Evolutionary conservation across 2,888 invertebrate genomes (phyloP).

Genomic region (Eurois occulta): DNA sequence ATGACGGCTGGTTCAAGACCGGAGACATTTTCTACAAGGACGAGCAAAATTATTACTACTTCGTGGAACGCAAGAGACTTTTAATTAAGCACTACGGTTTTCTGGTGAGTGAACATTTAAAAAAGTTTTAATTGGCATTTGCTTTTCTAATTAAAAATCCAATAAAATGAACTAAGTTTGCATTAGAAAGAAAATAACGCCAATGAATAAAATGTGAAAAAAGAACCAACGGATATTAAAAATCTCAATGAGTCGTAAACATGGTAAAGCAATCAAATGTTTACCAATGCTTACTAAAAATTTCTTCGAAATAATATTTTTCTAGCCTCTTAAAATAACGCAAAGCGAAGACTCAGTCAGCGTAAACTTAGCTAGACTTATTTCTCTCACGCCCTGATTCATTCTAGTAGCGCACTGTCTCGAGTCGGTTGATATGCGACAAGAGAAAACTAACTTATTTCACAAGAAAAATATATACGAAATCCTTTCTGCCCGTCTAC

Average conservation of each 20-base stretch:
- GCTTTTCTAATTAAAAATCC: slow-evolving; percentile 19
- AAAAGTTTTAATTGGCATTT: slow-evolving; percentile 28
- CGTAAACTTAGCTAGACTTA: slow-evolving; percentile 76
- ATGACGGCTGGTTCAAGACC: slow-evolving; percentile 78
- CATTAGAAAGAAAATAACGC: slow-evolving; percentile 15
- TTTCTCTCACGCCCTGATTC: slow-evolving; percentile 78
- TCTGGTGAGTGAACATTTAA: slow-evolving; percentile 66
- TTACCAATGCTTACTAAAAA: slow-evolving; percentile 15
- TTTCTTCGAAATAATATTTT: slow-evolving; percentile 33
- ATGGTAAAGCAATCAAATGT: slow-evolving; percentile 12
- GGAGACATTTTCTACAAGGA: slow-evolving; percentile 77
- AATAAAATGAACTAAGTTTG: background rate
- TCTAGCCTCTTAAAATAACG: slow-evolving; percentile 41
- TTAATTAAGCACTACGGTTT: slow-evolving; percentile 76
- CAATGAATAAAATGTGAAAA: slow-evolving; percentile 10
- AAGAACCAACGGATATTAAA: slow-evolving; percentile 3
- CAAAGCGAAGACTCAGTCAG: slow-evolving; percentile 68
- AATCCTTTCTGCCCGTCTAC: slow-evolving; percentile 32
- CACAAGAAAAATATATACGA: slow-evolving; percentile 49
- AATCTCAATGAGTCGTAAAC: slow-evolving; percentile 18
- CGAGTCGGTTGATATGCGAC: slow-evolving; percentile 67
- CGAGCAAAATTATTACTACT: slow-evolving; percentile 73
- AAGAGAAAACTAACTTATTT: slow-evolving; percentile 67
- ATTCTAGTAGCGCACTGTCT: slow-evolving; percentile 66
- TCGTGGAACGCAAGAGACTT: slow-evolving; percentile 75